A percentile compares a stretch with the other conserved stretches of the same genome.
Conservation (phyloP, 2,888 invertebrate genomes). For the Cryptocephalus primarius region DNA sequence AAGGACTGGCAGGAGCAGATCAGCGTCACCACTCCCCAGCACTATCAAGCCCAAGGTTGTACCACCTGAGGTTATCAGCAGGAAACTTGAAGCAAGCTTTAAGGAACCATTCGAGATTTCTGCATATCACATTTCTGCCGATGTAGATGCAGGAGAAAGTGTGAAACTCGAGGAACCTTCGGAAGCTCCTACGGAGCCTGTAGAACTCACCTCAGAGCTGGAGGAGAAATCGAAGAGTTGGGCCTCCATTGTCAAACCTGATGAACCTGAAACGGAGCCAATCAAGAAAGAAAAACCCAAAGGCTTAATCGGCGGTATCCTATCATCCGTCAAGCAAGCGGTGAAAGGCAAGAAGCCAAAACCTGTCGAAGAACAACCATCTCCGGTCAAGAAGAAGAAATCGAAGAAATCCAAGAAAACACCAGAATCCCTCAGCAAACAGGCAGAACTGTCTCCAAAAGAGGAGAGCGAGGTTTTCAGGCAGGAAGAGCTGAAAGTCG, state of each 20-base stretch:
- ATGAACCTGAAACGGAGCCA: not conserved
- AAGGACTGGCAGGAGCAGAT: slow-evolving; percentile 18
- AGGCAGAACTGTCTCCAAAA: not conserved
- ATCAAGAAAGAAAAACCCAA: not conserved
- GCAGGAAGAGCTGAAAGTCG: too few species aligned
- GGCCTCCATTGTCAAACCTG: slow-evolving; percentile 14
- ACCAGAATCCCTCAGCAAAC: too few species aligned
- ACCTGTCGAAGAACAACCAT: not conserved
- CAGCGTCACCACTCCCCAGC: slow-evolving; percentile 14
- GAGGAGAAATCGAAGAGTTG: slow-evolving; percentile 6
- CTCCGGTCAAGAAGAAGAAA: slow-evolving; percentile 1
- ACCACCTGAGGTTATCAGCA: too few species aligned
- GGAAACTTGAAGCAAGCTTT: too few species aligned
- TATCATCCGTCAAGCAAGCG: not conserved
- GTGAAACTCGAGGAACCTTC: too few species aligned
- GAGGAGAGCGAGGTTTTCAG: not conserved
- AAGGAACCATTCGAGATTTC: too few species aligned
- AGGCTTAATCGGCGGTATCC: too few species aligned
- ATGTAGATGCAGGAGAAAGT: slow-evolving; percentile 18
- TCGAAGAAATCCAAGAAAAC: slow-evolving; percentile 2
- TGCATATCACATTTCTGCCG: slow-evolving; percentile 5
- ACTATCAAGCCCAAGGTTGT: not conserved
- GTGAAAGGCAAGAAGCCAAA: not conserved
- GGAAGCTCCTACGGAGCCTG: too few species aligned
- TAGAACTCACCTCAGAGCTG: too few species aligned